Conservation (phyloP, 2,797 vertebrate genomes). For the Hippopotamyrus pictus region DNA sequence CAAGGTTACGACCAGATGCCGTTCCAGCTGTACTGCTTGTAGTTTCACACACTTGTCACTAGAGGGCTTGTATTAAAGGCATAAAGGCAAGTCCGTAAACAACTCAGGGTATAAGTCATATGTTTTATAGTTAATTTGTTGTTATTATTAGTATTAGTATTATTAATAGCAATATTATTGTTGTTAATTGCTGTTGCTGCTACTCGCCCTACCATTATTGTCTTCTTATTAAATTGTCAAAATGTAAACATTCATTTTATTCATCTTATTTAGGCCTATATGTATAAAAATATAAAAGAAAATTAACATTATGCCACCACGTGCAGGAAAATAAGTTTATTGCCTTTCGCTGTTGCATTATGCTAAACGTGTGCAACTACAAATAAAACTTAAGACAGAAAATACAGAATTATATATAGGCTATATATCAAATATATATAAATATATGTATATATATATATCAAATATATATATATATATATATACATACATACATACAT, state of each 20-base stretch:
- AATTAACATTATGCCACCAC: neutral
- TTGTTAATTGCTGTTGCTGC: neutral
- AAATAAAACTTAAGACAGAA: neutral
- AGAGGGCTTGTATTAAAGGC: conserved; percentile 18
- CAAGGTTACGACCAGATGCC: neutral
- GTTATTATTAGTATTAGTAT: neutral
- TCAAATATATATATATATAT: neutral
- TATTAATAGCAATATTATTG: neutral
- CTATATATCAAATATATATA: neutral
- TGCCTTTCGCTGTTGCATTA: neutral
- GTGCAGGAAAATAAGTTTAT: neutral
- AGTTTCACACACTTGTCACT: conserved; percentile 7
- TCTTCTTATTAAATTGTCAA: neutral
- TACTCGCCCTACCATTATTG: neutral
- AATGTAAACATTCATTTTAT: neutral
- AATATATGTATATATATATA: neutral
- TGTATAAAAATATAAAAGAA: neutral
- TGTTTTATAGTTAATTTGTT: neutral
- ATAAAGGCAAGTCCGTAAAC: neutral
- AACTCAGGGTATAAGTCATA: neutral
- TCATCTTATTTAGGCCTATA: neutral
- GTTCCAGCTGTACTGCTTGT: neutral
- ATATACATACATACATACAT: too few species aligned
- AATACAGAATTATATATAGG: neutral
- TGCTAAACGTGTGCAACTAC: neutral